Conservation (phyloP, 2,888 invertebrate genomes). For the Ophioninae sp. region DNA sequence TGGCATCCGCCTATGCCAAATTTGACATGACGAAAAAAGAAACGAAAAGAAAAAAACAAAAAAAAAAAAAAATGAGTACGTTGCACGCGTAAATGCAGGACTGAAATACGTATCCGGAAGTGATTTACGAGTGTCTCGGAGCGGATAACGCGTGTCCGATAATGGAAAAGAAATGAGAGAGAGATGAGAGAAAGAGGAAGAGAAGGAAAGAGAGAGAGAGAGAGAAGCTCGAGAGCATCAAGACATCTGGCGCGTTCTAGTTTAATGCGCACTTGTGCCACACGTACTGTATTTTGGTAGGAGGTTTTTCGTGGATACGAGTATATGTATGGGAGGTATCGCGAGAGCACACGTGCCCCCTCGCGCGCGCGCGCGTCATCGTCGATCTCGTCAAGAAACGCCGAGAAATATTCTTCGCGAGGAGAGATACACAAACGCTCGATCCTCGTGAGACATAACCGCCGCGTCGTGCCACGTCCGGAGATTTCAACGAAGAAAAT, state of each 20-base stretch:
- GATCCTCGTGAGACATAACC: constrained; percentile 9
- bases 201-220: constrained; percentile 8
- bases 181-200: not conserved
- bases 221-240: constrained; percentile 44
- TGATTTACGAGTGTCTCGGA: constrained; percentile 39
- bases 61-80: not conserved
- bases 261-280: constrained; percentile 68
- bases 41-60: not conserved
- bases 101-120: constrained; percentile 41
- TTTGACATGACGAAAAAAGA: not conserved
- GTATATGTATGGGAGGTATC: constrained; percentile 28
- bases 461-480: not conserved
- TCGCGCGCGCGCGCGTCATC: constrained; percentile 50
- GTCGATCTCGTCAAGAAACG: constrained; percentile 39
- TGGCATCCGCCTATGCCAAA: not conserved
- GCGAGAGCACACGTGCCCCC: constrained; percentile 45
- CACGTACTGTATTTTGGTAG: constrained; percentile 61
- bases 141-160: constrained; percentile 24
- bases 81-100: not conserved
- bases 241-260: constrained; percentile 67
- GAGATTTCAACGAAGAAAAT: constrained; percentile 15
- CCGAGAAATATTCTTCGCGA: constrained; percentile 28
- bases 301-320: constrained; percentile 27
- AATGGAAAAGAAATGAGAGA: constrained; percentile 10
- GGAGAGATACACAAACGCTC: constrained; percentile 21